Conservation (phyloP, 2,888 invertebrate genomes). For the Trissolcus japonicus region DNA sequence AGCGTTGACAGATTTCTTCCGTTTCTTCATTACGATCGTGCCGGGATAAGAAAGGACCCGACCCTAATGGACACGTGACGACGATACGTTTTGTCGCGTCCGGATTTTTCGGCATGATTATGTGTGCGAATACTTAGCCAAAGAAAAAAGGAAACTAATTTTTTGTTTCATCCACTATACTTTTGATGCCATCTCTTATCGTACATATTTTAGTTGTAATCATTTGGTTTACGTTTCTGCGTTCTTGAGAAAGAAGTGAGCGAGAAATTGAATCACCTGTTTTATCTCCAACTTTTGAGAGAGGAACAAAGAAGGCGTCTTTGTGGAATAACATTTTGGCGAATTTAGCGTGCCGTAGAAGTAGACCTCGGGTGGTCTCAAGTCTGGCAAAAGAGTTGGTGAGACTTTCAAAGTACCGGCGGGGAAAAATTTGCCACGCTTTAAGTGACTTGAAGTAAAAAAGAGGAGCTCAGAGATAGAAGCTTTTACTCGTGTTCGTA, state of each 20-base stretch:
- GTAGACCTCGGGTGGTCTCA: conserved; percentile 49
- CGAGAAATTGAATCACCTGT: conserved; percentile 10
- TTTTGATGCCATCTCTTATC: neutral
- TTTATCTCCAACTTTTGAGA: conserved; percentile 23
- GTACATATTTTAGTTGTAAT: neutral
- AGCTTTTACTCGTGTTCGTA: conserved; percentile 2
- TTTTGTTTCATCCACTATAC: conserved; percentile 9
- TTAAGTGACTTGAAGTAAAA: conserved; percentile 10
- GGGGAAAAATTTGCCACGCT: conserved; percentile 28
- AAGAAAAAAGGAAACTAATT: conserved; percentile 18
- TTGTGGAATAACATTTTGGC: conserved; percentile 72
- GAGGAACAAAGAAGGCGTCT: conserved; percentile 46
- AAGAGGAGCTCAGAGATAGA: neutral
- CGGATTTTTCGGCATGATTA: conserved; percentile 13
- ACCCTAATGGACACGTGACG: conserved; percentile 32
- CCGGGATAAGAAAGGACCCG: conserved; percentile 21
- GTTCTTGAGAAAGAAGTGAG: neutral
- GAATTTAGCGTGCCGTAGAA: conserved; percentile 70
- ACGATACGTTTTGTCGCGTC: conserved; percentile 27
- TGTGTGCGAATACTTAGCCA: conserved; percentile 13
- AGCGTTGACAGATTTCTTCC: conserved; percentile 25
- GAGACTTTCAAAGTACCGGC: conserved; percentile 21
- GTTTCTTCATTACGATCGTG: conserved; percentile 29
- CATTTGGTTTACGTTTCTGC: conserved; percentile 1
- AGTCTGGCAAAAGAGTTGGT: conserved; percentile 17